Base-by-base conservation (phyloP, 2,113 vertebrate species). In the Oncorhynchus masou region DNA sequence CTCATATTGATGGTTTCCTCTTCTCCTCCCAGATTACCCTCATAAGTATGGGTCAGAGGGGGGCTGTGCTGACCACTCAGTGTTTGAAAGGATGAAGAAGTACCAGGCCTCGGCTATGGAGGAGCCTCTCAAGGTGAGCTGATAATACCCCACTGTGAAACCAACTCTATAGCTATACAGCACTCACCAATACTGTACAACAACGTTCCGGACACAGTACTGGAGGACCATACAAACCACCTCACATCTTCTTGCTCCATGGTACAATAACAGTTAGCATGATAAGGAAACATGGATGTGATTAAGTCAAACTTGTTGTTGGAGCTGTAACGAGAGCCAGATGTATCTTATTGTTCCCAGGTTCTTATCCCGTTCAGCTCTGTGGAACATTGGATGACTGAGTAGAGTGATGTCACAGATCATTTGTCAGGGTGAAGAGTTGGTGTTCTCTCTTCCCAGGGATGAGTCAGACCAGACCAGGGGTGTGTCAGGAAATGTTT, bases 1-100 rank as follows among this genome's bases (percentile, higher is more conserved):
- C 4, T 54, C 51, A 16, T 54, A 19, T 19, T 54, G 51, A 54
- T 54, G 51, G 16, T 54, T 19, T 88, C 67, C 59, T 54, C 88
- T 73, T 84, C 66, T 79, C 68, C 75, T 54, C 39, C 59, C 88
- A 99, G 98, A 95, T 85, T 99, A 99, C 85, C 97, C 97, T 16
- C 96, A 99, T 90, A 99, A 98, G 88, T 99, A 98, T 15, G 97
- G 98, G 78, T 94, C 96, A 64, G 95, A 96, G 87, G 97, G 97
- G 77, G 97, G 98, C 81, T 99, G 98, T 90, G 98, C 97, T 67
- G 96, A 99, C 87, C 94, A 94, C 85, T 94, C 96, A 0, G 98
- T 99, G 34, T 99, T 99, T 87, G 95, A 99, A 87, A 95, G 89
- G 87, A 99, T 99, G 98, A 96, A 91, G 88, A 95, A 92, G 79